phyloP scores from a whole-genome alignment of 2,113 vertebrate species.

The Acrocephalus kingi region DNA sequence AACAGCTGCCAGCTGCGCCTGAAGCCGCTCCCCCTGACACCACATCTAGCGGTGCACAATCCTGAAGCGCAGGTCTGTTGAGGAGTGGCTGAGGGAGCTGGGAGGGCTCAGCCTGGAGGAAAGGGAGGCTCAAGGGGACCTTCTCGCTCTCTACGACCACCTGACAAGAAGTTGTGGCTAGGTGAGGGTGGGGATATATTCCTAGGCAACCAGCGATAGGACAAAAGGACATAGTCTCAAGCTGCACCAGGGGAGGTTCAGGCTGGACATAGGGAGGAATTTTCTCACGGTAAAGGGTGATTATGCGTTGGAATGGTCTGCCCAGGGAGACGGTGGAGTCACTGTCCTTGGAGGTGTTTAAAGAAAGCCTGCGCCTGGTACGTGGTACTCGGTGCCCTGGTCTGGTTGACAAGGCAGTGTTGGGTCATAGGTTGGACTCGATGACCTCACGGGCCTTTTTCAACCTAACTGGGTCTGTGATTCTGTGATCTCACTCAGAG shows the following conservation, averaged over 20 bases:
- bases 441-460: background rate
- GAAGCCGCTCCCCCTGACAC: background rate
- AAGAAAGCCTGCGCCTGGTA: background rate
- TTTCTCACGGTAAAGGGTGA: background rate
- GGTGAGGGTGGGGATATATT: background rate
- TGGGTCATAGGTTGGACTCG: too few species aligned
- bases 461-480: background rate
- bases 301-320: background rate
- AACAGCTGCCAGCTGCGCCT: background rate
- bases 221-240: background rate
- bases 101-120: background rate
- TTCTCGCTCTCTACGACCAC: background rate
- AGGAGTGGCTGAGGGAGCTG: background rate
- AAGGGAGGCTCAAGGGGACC: background rate
- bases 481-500: background rate
- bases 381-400: fast-evolving
- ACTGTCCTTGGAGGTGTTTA: too few species aligned
- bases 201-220: background rate
- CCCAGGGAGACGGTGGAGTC: too few species aligned
- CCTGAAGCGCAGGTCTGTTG: too few species aligned
- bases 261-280: background rate
- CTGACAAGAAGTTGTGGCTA: background rate
- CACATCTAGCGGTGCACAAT: too few species aligned
- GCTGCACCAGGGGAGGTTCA: background rate
- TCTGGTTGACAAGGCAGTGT: background rate